Evolutionary conservation across 2,888 invertebrate genomes (phyloP), one percentile per base, ranked within the genome.

Genomic region (Dexiosoma caninum): DNA sequence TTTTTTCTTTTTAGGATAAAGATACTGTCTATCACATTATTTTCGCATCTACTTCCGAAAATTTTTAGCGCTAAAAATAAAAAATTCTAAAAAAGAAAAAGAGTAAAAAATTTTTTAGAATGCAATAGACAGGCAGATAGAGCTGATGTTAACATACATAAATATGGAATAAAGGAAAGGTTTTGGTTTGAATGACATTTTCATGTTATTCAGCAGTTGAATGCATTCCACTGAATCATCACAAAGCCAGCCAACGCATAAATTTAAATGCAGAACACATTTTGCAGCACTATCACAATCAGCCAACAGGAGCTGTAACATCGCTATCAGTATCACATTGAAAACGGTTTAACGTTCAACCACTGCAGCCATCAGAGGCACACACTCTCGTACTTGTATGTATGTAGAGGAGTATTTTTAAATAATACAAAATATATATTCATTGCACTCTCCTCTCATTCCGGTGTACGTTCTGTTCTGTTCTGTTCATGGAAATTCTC

Each of bases 181-280:
- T 40, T 57, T 37, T 30, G 8, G 4, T 57, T 57, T 49, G 49
- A 66, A 60, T 60, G 75, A 53, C 57, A 66, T 70, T 53, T 60
- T 67, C 23, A 7, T 66, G 51, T 74, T 16, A 16, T 55, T 19
- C 49, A 37, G 72, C 60, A 55, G 40, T 23, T 35, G 51, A 60
- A 74, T n/a, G n/a, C n/a, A 78, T 76, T 67, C 40, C 55, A 55
- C 67, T 46, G 76, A 79, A 62, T 67, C 80, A 72, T 81, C 67
- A 55, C 62, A 71, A 70, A 53, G 70, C 62, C 55, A 76, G 44
- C 23, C 75, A 62, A 69, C 74, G 74, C 74, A 81, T 81, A 81
- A 81, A 78, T 78, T 78, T 78, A 74, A 74, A 81, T 81, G 55
- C 81, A 57, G 30, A 81, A 69, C 81, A 77, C 77, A 80, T 76